Percentiles rank a stretch among this genome's conserved stretches.
Evolutionary conservation across 2,113 vertebrate species (phyloP).

Genomic region (Ifrita kowaldi): DNA sequence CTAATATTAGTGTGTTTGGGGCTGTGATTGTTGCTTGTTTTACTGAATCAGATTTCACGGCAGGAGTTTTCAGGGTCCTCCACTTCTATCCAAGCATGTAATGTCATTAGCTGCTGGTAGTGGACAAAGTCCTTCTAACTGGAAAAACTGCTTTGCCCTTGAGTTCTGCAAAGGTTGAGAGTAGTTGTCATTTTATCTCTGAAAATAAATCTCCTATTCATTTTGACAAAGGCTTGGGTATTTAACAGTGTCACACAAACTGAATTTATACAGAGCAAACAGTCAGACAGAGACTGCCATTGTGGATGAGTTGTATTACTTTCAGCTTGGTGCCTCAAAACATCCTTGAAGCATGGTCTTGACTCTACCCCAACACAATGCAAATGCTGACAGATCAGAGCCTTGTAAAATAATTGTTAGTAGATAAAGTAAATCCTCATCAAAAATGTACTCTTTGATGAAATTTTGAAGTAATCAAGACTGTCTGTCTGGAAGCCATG

Average conservation of each 20-base stretch:
- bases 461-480: not conserved
- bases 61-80: not conserved
- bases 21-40: not conserved
- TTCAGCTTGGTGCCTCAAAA: constrained; percentile 1
- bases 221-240: constrained; percentile 19
- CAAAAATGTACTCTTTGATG: not conserved
- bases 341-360: not conserved
- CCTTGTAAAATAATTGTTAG: not conserved
- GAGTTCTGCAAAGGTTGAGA: constrained; percentile 14
- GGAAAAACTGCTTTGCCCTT: constrained; percentile 37
- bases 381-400: not conserved
- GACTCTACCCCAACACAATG: not conserved
- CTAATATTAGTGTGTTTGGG: not conserved
- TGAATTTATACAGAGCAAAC: constrained; percentile 26
- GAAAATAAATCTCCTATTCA: constrained; percentile 36
- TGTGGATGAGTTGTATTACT: not conserved
- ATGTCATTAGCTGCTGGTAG: not conserved
- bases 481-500: not conserved
- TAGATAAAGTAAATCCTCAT: not conserved
- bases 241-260: constrained; percentile 26
- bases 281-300: constrained; percentile 43
- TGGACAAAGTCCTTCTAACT: not conserved
- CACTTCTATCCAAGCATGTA: not conserved
- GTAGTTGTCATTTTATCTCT: not conserved
- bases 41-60: not conserved